Base-by-base conservation (phyloP, 2,113 vertebrate genomes). In the Equus quagga region DNA sequence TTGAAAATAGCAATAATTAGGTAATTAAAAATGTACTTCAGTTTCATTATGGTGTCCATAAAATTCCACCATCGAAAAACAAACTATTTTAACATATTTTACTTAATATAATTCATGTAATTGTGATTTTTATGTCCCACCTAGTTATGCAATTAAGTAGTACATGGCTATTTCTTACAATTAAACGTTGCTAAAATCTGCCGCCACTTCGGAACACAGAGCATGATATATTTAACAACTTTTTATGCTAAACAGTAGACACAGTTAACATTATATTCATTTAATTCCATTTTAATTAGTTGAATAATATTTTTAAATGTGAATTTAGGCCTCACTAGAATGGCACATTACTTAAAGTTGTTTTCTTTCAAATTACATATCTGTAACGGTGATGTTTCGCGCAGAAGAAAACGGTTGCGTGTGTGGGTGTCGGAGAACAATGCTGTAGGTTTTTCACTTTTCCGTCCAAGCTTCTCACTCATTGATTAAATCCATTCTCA, bases 241-340 rank as follows among this genome's bases (percentile, higher is more conserved):
- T 98, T 98, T 98, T 97, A 98, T 98, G 98, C 98, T 98, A 98
- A 99, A 98, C 96, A 98, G 98, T 98, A 98, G 98, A 98, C 98
- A 98, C 97, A 98, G 98, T 98, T 98, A 98, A 98, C 97, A 95
- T 97, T 98, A 97, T 98, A 99, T 98, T 98, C 98, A 95, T 97
- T 99, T 99, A 99, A 99, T 98, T 99, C 98, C 96, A 93, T 98
- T 98, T 98, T 99, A 98, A 99, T 99, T 99, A 98, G 98, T 98
- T 95, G 98, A 98, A 98, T 98, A 98, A 98, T 98, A 98, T 98
- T 98, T 98, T 98, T 97, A 98, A 98, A 98, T 98, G 98, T 96
- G 97, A 98, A 98, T 98, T 98, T 98, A 97, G 96, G 97, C 87
- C 97, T 98, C 97, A 98, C 97, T 97, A 96, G 97, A 98, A 98